Conservation (phyloP, 2,797 vertebrate species). For the Tauraco hartlaubi region DNA sequence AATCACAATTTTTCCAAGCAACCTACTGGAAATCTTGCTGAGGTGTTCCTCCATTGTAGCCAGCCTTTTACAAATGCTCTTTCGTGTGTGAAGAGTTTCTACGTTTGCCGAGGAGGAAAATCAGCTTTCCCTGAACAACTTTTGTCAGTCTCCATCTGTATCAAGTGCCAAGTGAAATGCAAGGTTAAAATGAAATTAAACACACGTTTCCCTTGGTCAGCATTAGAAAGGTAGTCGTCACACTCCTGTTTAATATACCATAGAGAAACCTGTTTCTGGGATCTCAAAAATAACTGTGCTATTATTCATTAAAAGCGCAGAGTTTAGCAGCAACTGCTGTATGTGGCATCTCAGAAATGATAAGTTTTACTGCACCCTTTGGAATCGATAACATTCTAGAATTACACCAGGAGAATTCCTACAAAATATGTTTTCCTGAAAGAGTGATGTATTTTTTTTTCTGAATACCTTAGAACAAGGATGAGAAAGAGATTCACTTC, state of each 20-base stretch:
- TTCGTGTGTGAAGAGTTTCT: neutral
- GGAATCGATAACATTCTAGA: neutral
- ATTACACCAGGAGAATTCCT: neutral
- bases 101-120: neutral
- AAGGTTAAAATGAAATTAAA: slow-evolving; percentile 14
- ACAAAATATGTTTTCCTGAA: neutral
- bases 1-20: neutral
- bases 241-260: neutral
- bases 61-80: neutral
- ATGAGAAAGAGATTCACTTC: neutral
- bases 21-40: neutral
- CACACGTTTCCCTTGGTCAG: neutral
- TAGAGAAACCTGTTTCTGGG: neutral
- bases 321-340: neutral
- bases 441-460: neutral
- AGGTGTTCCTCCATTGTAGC: neutral
- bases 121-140: slow-evolving; percentile 28
- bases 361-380: neutral
- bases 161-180: slow-evolving; percentile 37
- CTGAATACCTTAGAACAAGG: neutral
- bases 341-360: neutral
- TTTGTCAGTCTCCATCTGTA: slow-evolving; percentile 18
- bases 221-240: neutral
- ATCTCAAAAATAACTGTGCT: neutral
- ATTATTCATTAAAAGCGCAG: neutral